phyloP scores from a whole-genome alignment of 2,888 invertebrate genomes.

The Ethmia dodecea region DNA sequence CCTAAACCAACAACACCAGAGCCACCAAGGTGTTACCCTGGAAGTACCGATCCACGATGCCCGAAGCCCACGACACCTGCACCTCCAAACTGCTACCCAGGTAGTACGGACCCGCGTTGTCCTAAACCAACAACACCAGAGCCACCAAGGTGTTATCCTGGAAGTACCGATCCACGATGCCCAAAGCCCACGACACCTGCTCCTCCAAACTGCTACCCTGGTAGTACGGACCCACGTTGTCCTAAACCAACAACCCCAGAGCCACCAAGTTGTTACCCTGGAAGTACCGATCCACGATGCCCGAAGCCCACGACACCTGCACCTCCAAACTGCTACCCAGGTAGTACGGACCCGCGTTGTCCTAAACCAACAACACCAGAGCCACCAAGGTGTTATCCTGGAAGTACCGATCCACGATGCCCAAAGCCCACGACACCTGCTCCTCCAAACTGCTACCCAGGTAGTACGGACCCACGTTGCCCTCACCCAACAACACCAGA shows the following conservation, averaged over 20 bases:
- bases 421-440: constrained; percentile 25
- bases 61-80: constrained; percentile 16
- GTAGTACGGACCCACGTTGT: constrained; percentile 34
- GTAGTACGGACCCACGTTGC: constrained; percentile 31
- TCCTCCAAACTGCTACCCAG: constrained; percentile 22
- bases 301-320: constrained; percentile 26
- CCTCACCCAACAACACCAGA: constrained; percentile 26
- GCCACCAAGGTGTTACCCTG: constrained; percentile 29
- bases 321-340: constrained; percentile 34
- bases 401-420: constrained; percentile 23
- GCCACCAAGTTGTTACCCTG: constrained; percentile 17
- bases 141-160: constrained; percentile 19
- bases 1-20: constrained; percentile 21
- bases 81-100: constrained; percentile 21
- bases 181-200: constrained; percentile 25
- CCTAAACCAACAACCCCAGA: constrained; percentile 22
- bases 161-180: constrained; percentile 20
- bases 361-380: constrained; percentile 25
- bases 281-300: constrained; percentile 30
- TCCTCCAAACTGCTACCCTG: constrained; percentile 34
- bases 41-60: constrained; percentile 31
- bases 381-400: constrained; percentile 26
- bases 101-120: constrained; percentile 33
- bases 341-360: constrained; percentile 42
- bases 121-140: constrained; percentile 25